Evolutionary conservation across 2,113 vertebrate species (phyloP).

Genomic region (Ageneiosus marmoratus): DNA sequence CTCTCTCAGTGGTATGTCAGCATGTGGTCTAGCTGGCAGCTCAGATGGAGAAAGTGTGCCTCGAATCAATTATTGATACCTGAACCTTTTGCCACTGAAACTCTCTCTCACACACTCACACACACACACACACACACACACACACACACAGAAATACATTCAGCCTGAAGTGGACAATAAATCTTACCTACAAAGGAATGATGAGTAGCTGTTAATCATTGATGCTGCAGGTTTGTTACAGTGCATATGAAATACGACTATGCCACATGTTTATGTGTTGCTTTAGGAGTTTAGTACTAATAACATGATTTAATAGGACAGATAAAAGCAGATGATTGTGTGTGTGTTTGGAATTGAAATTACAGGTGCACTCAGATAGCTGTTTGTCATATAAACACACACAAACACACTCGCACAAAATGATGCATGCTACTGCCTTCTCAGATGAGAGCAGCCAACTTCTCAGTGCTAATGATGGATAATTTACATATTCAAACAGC

Average conservation of each 20-base stretch:
- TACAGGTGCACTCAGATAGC: not conserved
- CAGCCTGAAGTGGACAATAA: slow-evolving; percentile 11
- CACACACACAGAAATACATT: not conserved
- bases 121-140: slow-evolving; percentile 11
- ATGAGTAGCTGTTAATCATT: not conserved
- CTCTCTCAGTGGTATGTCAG: not conserved
- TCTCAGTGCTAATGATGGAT: not conserved
- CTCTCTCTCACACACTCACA: not conserved
- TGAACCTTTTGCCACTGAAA: not conserved
- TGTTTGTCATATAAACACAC: not conserved
- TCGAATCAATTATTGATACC: slow-evolving; percentile 35
- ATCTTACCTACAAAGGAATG: not conserved
- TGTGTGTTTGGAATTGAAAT: not conserved
- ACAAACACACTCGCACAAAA: not conserved
- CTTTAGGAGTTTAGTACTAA: not conserved
- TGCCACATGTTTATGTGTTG: not conserved
- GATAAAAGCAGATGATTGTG: not conserved
- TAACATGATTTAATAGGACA: not conserved
- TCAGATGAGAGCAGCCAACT: not conserved
- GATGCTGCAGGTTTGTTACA: not conserved
- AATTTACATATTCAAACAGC: not conserved
- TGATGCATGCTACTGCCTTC: not conserved
- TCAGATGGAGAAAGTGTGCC: slow-evolving; percentile 27
- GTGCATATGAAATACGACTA: not conserved
- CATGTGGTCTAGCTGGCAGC: not conserved